Conservation (phyloP, 92 coral and sea anemone genomes). For the Nematostella vectensis region DNA sequence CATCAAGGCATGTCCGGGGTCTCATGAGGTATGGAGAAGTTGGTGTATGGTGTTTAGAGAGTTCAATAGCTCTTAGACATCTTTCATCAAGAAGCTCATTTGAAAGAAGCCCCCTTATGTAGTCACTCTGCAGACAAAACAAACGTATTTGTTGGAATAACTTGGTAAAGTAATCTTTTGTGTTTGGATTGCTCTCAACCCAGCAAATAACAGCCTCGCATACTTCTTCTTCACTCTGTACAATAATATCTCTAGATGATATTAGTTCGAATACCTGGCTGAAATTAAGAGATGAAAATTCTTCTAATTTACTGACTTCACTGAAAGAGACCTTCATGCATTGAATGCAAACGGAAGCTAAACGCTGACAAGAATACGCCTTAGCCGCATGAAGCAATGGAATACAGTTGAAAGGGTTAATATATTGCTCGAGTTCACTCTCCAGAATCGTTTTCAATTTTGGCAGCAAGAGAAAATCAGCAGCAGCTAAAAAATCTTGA, state of each 20-base stretch:
- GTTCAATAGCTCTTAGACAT: slow-evolving; percentile 1
- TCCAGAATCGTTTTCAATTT: slow-evolving; percentile 13
- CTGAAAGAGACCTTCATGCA: slow-evolving; percentile 24
- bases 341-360: slow-evolving; percentile 8
- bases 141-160: slow-evolving; percentile 35
- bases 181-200: slow-evolving; percentile 26
- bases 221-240: slow-evolving; percentile 33
- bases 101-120: no score
- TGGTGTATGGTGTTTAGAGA: neutral
- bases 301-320: slow-evolving; percentile 22
- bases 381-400: slow-evolving; percentile 21
- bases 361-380: slow-evolving; percentile 21
- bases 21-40: neutral
- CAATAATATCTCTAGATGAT: slow-evolving; percentile 19
- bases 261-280: slow-evolving; percentile 18
- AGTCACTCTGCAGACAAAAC: slow-evolving; percentile 28
- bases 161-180: slow-evolving; percentile 30
- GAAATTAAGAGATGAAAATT: slow-evolving; percentile 17
- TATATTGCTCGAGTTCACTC: slow-evolving; percentile 8
- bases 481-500: slow-evolving; percentile 34
- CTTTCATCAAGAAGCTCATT: no score
- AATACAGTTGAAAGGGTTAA: slow-evolving; percentile 24
- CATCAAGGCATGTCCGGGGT: slow-evolving; percentile 9
- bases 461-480: slow-evolving; percentile 33
- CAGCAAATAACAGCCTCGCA: slow-evolving; percentile 47